Percentiles rank a stretch among this genome's conserved stretches.
phyloP scores from a whole-genome alignment of 2,113 vertebrate genomes.

The Psettodes erumei region DNA sequence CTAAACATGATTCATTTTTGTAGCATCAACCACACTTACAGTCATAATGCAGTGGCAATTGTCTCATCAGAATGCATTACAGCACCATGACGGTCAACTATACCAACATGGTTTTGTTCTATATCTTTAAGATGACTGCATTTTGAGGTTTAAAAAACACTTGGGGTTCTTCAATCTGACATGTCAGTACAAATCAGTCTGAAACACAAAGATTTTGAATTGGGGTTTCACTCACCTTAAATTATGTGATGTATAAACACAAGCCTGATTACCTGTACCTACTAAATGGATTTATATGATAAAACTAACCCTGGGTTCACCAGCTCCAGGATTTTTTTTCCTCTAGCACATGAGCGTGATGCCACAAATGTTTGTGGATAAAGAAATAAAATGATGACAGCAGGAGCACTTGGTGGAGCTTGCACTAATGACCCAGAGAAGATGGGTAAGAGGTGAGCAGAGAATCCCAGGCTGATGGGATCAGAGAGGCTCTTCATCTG shows the following conservation, averaged over 20 bases:
- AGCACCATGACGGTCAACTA: not conserved
- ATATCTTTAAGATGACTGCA: not conserved
- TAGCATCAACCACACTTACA: not conserved
- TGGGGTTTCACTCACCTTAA: too few relatives aligned
- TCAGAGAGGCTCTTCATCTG: constrained; percentile 31
- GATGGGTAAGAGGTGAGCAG: constrained; percentile 7
- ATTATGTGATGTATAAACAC: not conserved
- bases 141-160: too few relatives aligned
- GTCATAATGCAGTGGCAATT: not conserved
- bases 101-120: not conserved
- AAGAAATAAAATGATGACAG: constrained; percentile 12
- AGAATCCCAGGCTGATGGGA: constrained; percentile 34
- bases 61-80: not conserved
- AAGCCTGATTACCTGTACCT: not conserved
- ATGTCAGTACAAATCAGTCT: too few relatives aligned
- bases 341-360: not conserved
- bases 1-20: not conserved
- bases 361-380: not conserved
- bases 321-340: not conserved
- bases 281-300: not conserved
- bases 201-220: too few relatives aligned
- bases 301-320: not conserved
- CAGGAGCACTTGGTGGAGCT: not conserved
- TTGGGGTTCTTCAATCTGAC: too few relatives aligned
- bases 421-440: not conserved